These are phyloP conservation scores for Prinia subflava DNA, from an alignment of 2,113 vertebrate genomes.

Conservation along the genomic window DNA sequence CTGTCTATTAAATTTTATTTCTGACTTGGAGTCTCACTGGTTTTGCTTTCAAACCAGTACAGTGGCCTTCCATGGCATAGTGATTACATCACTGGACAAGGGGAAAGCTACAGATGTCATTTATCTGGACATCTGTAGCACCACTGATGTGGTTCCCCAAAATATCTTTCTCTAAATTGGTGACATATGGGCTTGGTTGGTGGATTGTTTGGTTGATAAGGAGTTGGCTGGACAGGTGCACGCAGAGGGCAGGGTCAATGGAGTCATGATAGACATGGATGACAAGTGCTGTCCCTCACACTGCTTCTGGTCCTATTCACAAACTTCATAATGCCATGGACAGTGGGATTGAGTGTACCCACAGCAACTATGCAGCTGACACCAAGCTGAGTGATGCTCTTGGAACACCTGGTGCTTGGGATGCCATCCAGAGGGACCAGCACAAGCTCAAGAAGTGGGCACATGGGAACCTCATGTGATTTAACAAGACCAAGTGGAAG, in stretches of 20 bases:
- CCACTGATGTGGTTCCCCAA: background rate
- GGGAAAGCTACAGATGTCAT: background rate
- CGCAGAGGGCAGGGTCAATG: background rate
- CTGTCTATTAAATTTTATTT: no score
- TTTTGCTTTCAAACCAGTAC: no score
- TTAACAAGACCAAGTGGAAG: background rate
- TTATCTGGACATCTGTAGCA: no score
- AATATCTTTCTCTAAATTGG: background rate
- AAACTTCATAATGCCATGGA: background rate
- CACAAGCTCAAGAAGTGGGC: background rate
- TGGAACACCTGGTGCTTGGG: background rate
- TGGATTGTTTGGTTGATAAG: background rate
- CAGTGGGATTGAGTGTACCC: background rate
- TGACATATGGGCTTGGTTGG: background rate
- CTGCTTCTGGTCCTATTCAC: background rate
- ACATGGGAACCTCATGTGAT: no score
- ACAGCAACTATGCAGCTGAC: background rate
- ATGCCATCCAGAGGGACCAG: fast-evolving
- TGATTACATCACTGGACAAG: background rate
- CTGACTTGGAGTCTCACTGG: no score
- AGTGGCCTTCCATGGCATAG: no score
- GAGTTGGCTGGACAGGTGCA: background rate
- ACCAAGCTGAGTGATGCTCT: background rate
- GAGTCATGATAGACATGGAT: no score
- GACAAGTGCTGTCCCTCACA: background rate